A percentile compares a stretch with the other conserved stretches of the same genome.
phyloP scores from a whole-genome alignment of 2,113 vertebrate genomes.

The Prochilodus magdalenae region DNA sequence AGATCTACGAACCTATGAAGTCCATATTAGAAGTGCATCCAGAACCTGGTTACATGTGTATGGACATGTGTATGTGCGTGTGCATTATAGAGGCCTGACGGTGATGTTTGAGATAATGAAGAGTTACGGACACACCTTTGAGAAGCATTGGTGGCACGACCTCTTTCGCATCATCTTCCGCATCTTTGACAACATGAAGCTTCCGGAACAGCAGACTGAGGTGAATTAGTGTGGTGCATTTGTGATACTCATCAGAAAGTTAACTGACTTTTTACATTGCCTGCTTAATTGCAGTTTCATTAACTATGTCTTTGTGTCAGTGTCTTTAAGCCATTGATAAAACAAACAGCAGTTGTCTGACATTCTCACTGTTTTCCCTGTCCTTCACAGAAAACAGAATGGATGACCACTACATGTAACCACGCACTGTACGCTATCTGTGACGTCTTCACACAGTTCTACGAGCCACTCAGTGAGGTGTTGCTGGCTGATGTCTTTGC shows the following conservation, averaged over 20 bases:
- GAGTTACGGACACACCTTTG: constrained; percentile 94
- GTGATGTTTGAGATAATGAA: constrained; percentile 99
- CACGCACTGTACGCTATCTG: constrained; percentile 97
- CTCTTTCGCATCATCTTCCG: constrained; percentile 96
- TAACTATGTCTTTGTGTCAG: too few relatives aligned
- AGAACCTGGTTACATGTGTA: not conserved
- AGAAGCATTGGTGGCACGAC: constrained; percentile 99
- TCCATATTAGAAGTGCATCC: not conserved
- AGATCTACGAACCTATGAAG: not conserved
- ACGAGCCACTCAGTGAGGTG: constrained; percentile 91
- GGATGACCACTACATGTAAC: constrained; percentile 99
- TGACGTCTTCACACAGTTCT: constrained; percentile 97
- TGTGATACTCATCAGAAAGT: too few relatives aligned
- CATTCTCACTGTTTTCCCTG: not conserved
- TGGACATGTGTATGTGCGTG: constrained; percentile 20
- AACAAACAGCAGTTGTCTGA: not conserved
- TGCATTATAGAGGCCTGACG: constrained; percentile 86
- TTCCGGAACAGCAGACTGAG: constrained; percentile 96
- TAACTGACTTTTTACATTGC: not conserved
- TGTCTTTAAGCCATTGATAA: not conserved
- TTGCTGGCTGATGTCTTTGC: constrained; percentile 92
- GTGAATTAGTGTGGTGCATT: constrained; percentile 65
- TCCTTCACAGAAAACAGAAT: constrained; percentile 89
- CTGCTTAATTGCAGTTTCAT: too few relatives aligned
- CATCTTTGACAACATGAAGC: constrained; percentile 99